phyloP scores from a whole-genome alignment of 2,888 invertebrate species.

The Macaria liturata region DNA sequence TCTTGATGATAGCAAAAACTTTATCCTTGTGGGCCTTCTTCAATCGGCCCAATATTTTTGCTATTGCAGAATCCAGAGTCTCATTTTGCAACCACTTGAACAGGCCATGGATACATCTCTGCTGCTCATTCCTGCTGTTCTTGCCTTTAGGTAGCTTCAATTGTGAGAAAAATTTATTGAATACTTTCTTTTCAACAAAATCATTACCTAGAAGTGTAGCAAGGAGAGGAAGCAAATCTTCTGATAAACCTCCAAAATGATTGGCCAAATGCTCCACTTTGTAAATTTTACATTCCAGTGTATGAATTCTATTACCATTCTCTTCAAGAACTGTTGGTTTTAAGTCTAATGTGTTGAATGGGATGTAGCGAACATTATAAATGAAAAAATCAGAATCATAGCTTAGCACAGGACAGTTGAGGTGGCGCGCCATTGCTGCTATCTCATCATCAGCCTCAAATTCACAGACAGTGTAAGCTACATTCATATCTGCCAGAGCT shows the following conservation, averaged over 20 bases:
- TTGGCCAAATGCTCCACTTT: constrained; percentile 86
- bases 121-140: constrained; percentile 83
- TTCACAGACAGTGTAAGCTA: constrained; percentile 88
- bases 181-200: constrained; percentile 87
- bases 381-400: constrained; percentile 98
- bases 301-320: constrained; percentile 58
- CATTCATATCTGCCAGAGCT: constrained; percentile 85
- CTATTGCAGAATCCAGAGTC: constrained; percentile 86
- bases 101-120: constrained; percentile 87
- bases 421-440: constrained; percentile 89
- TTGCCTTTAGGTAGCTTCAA: constrained; percentile 83
- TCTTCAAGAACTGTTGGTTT: constrained; percentile 59
- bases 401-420: constrained; percentile 94
- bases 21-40: constrained; percentile 79
- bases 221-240: constrained; percentile 88
- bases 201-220: constrained; percentile 95
- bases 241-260: constrained; percentile 85
- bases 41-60: constrained; percentile 85
- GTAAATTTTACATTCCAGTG: constrained; percentile 88
- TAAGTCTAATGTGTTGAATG: constrained; percentile 86
- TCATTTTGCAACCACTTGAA: constrained; percentile 90
- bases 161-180: constrained; percentile 87
- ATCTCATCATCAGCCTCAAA: constrained; percentile 96
- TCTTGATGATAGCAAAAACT: constrained; percentile 83
- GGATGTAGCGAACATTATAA: constrained; percentile 92